Percentiles rank a stretch among this genome's conserved stretches.
phyloP scores from a whole-genome alignment of 2,888 invertebrate species.

The Lepidonotus clava region DNA sequence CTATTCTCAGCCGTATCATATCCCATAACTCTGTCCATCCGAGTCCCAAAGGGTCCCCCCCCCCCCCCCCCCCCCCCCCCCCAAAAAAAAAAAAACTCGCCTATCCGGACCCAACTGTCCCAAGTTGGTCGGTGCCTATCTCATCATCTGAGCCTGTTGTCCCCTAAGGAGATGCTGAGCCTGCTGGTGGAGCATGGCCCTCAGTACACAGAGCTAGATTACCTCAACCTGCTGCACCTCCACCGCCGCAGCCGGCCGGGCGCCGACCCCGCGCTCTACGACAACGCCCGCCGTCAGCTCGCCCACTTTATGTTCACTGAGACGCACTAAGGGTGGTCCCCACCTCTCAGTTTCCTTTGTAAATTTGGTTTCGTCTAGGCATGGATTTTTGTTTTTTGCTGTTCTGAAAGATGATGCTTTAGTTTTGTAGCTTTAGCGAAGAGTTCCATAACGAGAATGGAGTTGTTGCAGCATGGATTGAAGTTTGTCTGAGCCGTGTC shows the following conservation, averaged over 20 bases:
- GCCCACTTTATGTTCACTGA: neutral
- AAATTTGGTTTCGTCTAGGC: conserved; percentile 6
- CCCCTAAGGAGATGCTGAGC: conserved; percentile 88
- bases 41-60: neutral
- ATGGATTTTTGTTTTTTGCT: neutral
- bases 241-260: conserved; percentile 84
- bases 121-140: neutral
- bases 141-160: neutral
- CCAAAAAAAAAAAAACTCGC: neutral
- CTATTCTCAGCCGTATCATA: no score
- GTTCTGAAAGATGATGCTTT: no score
- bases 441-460: no score
- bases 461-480: no score
- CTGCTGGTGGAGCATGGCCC: conserved; percentile 92
- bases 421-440: no score
- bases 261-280: conserved; percentile 1
- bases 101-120: neutral
- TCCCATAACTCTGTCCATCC: no score
- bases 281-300: neutral
- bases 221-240: conserved; percentile 91
- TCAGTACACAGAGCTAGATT: conserved; percentile 92
- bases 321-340: conserved; percentile 16
- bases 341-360: neutral
- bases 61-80: neutral
- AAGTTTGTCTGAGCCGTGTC: no score